Conservation (phyloP, 2,888 invertebrate genomes). For the Diloba caeruleocephala region DNA sequence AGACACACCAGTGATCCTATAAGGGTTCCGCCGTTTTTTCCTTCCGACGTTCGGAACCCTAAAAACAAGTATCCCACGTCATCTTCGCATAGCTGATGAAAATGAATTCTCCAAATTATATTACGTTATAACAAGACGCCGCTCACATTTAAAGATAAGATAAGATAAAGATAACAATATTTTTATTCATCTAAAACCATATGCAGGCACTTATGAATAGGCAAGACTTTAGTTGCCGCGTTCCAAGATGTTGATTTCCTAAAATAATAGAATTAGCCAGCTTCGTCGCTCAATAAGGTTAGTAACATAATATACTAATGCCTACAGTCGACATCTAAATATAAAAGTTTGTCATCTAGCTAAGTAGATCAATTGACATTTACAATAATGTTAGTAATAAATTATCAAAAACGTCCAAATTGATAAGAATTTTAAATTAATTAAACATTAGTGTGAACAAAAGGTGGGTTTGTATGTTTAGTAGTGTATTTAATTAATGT, state of each 20-base stretch:
- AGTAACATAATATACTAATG: constrained; percentile 43
- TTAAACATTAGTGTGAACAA: constrained; percentile 1
- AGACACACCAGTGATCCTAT: too few species aligned
- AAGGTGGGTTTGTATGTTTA: neutral
- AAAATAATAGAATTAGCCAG: too few species aligned
- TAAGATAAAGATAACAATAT: constrained; percentile 28
- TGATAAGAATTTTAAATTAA: constrained; percentile 11
- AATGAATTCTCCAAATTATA: constrained; percentile 24
- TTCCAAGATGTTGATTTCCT: too few species aligned
- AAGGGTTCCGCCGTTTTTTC: too few species aligned
- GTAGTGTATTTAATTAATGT: neutral
- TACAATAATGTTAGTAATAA: constrained; percentile 12
- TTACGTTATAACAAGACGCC: constrained; percentile 30
- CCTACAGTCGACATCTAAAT: constrained; percentile 20
- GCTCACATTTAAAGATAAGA: constrained; percentile 29
- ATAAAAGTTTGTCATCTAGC: constrained; percentile 14
- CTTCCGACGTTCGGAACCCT: too few species aligned
- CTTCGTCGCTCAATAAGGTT: constrained; percentile 16
- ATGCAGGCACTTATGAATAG: too few species aligned
- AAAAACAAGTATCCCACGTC: too few species aligned
- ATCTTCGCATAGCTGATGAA: neutral
- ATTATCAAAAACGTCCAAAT: constrained; percentile 8
- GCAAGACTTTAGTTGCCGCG: too few species aligned
- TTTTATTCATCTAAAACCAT: too few species aligned
- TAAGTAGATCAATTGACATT: constrained; percentile 49